A percentile compares a stretch with the other conserved stretches of the same genome.
These are phyloP conservation scores for Brachynemurus nebulosus DNA, from an alignment of 2,888 invertebrate species.

Conservation along the genomic window DNA sequence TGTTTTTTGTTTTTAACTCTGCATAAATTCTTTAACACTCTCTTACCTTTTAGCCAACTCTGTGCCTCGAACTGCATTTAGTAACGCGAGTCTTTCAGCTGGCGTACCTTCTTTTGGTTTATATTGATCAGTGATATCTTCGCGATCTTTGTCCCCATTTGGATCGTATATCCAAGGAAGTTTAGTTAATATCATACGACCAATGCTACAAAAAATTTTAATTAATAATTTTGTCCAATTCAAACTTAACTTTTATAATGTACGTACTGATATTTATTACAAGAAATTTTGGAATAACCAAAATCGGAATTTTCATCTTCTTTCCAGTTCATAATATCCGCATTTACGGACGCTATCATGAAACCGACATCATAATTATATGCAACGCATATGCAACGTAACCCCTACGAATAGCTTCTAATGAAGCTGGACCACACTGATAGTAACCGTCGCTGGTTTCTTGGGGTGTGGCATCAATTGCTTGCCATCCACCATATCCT, in stretches of 20 bases:
- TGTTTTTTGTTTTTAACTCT: background rate
- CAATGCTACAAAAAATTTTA: conserved; percentile 41
- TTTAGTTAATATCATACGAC: conserved; percentile 60
- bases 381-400: conserved; percentile 58
- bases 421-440: conserved; percentile 67
- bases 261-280: conserved; percentile 59
- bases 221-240: background rate
- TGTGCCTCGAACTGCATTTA: conserved; percentile 57
- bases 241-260: background rate
- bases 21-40: background rate
- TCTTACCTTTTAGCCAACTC: conserved; percentile 46
- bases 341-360: conserved; percentile 70
- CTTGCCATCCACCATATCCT: conserved; percentile 85
- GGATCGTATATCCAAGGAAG: conserved; percentile 57
- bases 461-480: conserved; percentile 74
- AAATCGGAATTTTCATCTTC: conserved; percentile 45
- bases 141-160: conserved; percentile 53
- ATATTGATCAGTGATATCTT: conserved; percentile 55
- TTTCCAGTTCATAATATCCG: conserved; percentile 69
- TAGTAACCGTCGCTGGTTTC: conserved; percentile 56
- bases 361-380: conserved; percentile 62
- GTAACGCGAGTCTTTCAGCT: conserved; percentile 57
- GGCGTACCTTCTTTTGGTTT: conserved; percentile 59
- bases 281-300: conserved; percentile 53
- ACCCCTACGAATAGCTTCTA: conserved; percentile 64